A percentile compares a stretch with the other conserved stretches of the same genome.
These are phyloP conservation scores for Esox niger DNA, from an alignment of 2,113 vertebrate genomes.

Conservation along the genomic window DNA sequence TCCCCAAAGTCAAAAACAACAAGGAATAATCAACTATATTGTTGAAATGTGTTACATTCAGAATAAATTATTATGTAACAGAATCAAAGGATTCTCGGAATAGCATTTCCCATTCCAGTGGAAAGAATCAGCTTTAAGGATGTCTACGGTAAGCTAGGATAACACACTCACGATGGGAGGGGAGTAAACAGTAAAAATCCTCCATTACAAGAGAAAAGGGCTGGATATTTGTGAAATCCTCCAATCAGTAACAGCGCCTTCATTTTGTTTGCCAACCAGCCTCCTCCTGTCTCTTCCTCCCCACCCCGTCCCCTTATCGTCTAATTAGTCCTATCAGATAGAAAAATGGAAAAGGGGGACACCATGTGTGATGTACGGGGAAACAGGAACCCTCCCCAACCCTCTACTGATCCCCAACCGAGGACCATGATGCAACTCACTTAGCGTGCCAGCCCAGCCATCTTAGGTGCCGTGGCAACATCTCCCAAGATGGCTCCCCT, in stretches of 20 bases:
- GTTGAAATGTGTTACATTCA: background rate
- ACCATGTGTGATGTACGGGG: slow-evolving; percentile 61
- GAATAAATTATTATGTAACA: background rate
- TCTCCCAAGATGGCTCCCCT: slow-evolving; percentile 78
- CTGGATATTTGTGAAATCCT: slow-evolving; percentile 71
- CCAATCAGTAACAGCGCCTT: slow-evolving; percentile 75
- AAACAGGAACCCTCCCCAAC: slow-evolving; percentile 47
- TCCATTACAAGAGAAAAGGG: slow-evolving; percentile 70
- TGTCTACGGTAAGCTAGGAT: background rate
- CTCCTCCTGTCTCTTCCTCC: slow-evolving; percentile 15
- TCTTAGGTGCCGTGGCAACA: slow-evolving; percentile 68
- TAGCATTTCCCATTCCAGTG: background rate
- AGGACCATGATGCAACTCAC: slow-evolving; percentile 71
- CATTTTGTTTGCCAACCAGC: slow-evolving; percentile 68
- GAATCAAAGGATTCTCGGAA: background rate
- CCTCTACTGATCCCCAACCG: slow-evolving; percentile 50
- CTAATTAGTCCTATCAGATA: slow-evolving; percentile 75
- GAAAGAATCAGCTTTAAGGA: background rate
- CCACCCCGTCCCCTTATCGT: slow-evolving; percentile 53
- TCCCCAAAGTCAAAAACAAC: background rate
- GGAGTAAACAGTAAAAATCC: slow-evolving; percentile 47
- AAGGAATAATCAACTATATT: no score
- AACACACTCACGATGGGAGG: background rate
- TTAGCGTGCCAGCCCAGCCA: slow-evolving; percentile 75
- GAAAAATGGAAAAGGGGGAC: slow-evolving; percentile 54